phyloP scores from a whole-genome alignment of 2,888 invertebrate genomes.

The Mechanitis messenoides region DNA sequence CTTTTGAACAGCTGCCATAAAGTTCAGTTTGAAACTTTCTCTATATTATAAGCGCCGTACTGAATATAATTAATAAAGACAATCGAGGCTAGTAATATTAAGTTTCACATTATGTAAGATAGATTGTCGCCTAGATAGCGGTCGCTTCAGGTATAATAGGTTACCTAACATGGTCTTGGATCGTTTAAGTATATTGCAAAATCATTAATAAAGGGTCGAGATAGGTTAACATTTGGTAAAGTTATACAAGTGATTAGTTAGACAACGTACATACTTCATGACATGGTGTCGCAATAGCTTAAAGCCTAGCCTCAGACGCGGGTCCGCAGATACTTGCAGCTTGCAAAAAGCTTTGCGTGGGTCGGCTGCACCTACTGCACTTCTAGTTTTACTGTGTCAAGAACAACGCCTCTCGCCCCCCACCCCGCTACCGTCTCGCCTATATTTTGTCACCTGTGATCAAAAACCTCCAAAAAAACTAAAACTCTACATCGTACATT shows the following conservation, averaged over 20 bases:
- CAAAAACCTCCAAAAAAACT: conserved; percentile 28
- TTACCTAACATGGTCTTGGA: conserved; percentile 29
- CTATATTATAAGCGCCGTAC: not conserved
- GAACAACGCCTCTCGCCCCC: conserved; percentile 72
- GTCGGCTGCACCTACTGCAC: conserved; percentile 75
- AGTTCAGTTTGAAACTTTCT: conserved; percentile 1
- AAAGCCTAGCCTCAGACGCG: conserved; percentile 38
- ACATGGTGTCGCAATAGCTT: conserved; percentile 23
- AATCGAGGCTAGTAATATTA: conserved; percentile 10
- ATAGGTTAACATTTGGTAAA: not conserved
- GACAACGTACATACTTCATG: conserved; percentile 10
- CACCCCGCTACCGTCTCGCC: conserved; percentile 37
- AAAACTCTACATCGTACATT: no score
- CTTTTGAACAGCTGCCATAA: not conserved
- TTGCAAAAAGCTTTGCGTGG: conserved; percentile 72
- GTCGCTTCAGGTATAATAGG: conserved; percentile 29
- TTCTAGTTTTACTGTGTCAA: conserved; percentile 77
- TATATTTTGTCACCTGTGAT: conserved; percentile 38
- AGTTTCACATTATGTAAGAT: conserved; percentile 28
- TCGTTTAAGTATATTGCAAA: conserved; percentile 23
- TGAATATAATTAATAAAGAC: conserved; percentile 4
- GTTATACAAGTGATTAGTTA: not conserved
- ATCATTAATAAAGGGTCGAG: conserved; percentile 18
- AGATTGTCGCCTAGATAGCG: conserved; percentile 28
- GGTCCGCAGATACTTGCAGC: conserved; percentile 48